Evolutionary conservation across 2,113 vertebrate genomes (phyloP), one percentile per base, ranked within the genome.

Genomic region (Girardinichthys multiradiatus): DNA sequence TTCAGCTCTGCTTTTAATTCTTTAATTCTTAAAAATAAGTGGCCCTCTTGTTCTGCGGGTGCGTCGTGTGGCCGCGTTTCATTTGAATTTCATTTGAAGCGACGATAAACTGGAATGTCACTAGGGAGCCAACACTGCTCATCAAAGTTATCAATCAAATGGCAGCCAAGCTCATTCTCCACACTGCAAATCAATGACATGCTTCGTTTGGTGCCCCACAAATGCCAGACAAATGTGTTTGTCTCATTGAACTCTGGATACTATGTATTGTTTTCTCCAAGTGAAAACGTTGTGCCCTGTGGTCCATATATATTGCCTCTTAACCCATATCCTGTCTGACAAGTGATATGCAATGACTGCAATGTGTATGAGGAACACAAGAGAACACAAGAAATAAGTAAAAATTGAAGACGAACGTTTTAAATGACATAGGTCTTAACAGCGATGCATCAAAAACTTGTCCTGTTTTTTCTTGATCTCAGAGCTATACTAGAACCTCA

Each of bases 181-280:
- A 39, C 74, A 54, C 59, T 83, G 77, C 60, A 86, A 88, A 88
- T 86, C 85, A 90, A 91, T 92, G 81, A 86, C 79, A 76, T 31
- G 68, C 83, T 85, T 89, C 72, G 85, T 90, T 85, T 76, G 42
- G 29, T 70, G 59, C 60, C 78, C 58, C 48, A 64, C 33, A 67
- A 67, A 80, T 4, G 9, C 57, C 63, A 82, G 83, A 91, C 74
- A 73, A 86, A 90, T 80, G 83, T 76, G 77, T 81, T 85, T 86
- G 58, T 76, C 69, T 29, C 58, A 35, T 31, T 75, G 57, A 42
- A 26, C 72, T 79, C 84, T 45, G 48, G 66, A 57, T 81, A 72
- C 63, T 57, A 59, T 31, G 45, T 71, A 37, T 76, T 79, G 74
- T 80, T 76, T 81, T 39, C 68, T 67, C 61, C 61, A 67, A 68